Conservation (phyloP, 2,113 vertebrate species). For the Eira barbara region DNA sequence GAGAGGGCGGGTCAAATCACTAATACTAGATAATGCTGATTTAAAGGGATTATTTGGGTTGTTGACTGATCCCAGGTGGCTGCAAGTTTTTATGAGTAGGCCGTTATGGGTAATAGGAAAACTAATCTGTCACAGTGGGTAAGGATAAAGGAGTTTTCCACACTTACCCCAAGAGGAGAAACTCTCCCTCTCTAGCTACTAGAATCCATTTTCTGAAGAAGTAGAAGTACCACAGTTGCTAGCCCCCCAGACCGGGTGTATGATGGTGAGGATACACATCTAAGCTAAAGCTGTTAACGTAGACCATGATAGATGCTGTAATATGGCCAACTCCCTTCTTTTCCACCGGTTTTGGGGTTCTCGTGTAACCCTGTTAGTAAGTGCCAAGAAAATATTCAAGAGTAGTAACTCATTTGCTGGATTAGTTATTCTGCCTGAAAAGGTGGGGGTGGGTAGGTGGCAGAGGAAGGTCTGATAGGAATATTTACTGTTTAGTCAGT, state of each 20-base stretch:
- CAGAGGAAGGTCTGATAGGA: not conserved
- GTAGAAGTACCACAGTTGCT: not conserved
- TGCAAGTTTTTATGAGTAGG: not conserved
- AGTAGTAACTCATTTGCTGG: not conserved
- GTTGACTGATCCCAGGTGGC: not conserved
- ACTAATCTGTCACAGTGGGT: not conserved
- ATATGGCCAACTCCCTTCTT: not conserved
- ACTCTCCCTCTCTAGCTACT: not conserved
- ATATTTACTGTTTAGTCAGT: not conserved
- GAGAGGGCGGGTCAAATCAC: not conserved
- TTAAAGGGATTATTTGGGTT: not conserved
- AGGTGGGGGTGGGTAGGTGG: accelerated
- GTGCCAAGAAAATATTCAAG: not conserved
- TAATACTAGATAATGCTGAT: not conserved
- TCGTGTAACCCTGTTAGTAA: not conserved
- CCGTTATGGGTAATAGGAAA: not conserved
- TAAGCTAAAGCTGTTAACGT: not conserved
- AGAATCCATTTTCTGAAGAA: not conserved
- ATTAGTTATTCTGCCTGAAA: not conserved
- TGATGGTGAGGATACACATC: not conserved
- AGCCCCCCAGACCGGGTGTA: not conserved
- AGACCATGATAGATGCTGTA: not conserved
- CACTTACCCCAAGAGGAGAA: not conserved
- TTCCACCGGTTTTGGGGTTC: not conserved
- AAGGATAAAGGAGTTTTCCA: not conserved